phyloP scores from a whole-genome alignment of 2,113 vertebrate species.

The Picathartes gymnocephalus region DNA sequence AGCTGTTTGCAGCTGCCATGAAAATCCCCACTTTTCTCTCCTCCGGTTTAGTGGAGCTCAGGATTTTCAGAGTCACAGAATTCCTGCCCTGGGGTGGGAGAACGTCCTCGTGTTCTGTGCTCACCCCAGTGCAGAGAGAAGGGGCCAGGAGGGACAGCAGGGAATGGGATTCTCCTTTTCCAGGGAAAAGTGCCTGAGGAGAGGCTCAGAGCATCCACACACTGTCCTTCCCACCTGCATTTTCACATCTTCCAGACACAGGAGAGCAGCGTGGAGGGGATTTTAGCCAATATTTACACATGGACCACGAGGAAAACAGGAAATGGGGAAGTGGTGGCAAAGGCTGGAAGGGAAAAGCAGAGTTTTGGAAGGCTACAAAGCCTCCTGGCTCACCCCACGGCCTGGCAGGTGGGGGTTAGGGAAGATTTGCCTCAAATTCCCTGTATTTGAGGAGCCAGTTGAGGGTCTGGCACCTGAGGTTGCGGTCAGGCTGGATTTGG shows the following conservation, averaged over 20 bases:
- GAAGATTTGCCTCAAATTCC: neutral
- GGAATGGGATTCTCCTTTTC: neutral
- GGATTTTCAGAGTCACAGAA: neutral
- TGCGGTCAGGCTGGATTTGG: neutral
- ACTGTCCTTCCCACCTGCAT: neutral
- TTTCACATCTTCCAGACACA: neutral
- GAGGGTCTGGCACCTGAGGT: accelerated
- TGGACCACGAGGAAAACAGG: neutral
- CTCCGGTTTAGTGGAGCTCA: neutral
- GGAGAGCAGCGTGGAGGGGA: neutral
- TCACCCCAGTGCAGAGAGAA: neutral
- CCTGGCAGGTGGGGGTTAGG: neutral
- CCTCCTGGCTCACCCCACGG: neutral
- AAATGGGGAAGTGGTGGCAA: neutral
- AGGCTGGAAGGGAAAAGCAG: neutral
- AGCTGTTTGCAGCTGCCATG: neutral
- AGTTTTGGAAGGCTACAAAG: neutral
- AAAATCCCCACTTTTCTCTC: neutral
- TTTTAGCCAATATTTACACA: neutral
- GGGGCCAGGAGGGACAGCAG: neutral
- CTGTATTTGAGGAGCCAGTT: neutral
- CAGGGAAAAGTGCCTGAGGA: neutral
- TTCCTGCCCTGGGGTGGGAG: neutral
- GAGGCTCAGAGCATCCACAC: neutral
- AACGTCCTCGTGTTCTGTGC: neutral